These are phyloP conservation scores for Euphydryas editha DNA, from an alignment of 2,888 invertebrate species.

Conservation along the genomic window DNA sequence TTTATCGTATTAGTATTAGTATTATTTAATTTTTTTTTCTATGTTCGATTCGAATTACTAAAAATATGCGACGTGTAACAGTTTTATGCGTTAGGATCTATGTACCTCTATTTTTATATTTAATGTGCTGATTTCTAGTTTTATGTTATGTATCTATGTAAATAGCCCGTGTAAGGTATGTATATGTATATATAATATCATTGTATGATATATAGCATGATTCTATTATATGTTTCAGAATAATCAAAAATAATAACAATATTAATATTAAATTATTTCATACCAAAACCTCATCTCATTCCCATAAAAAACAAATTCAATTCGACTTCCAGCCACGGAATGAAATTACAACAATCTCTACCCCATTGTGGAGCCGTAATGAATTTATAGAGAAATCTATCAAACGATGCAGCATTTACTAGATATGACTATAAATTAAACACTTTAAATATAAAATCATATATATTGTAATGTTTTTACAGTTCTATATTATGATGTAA, in stretches of 20 bases:
- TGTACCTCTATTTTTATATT: too few species aligned
- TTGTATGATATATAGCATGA: too few species aligned
- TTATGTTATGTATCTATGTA: too few species aligned
- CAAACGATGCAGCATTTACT: conserved; percentile 25
- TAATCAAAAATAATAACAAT: background rate
- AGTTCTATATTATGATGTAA: too few species aligned
- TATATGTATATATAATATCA: too few species aligned
- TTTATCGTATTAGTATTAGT: too few species aligned
- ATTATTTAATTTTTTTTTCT: too few species aligned
- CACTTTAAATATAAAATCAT: background rate
- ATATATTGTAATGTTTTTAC: background rate
- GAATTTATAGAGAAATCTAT: conserved; percentile 41
- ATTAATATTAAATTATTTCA: conserved; percentile 21
- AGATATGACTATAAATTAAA: conserved; percentile 21
- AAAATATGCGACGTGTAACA: too few species aligned
- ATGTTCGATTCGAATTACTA: too few species aligned
- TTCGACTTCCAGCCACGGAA: conserved; percentile 57
- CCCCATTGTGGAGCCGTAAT: conserved; percentile 43
- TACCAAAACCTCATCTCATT: conserved; percentile 17
- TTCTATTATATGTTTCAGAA: too few species aligned
- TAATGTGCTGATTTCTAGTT: too few species aligned
- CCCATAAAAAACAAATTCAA: conserved; percentile 39
- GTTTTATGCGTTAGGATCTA: background rate
- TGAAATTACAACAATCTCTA: conserved; percentile 60
- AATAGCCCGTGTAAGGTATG: too few species aligned